A percentile compares a stretch with the other conserved stretches of the same genome.
These are phyloP conservation scores for Hoplodrina ambigua DNA, from an alignment of 2,888 invertebrate species.

Conservation along the genomic window DNA sequence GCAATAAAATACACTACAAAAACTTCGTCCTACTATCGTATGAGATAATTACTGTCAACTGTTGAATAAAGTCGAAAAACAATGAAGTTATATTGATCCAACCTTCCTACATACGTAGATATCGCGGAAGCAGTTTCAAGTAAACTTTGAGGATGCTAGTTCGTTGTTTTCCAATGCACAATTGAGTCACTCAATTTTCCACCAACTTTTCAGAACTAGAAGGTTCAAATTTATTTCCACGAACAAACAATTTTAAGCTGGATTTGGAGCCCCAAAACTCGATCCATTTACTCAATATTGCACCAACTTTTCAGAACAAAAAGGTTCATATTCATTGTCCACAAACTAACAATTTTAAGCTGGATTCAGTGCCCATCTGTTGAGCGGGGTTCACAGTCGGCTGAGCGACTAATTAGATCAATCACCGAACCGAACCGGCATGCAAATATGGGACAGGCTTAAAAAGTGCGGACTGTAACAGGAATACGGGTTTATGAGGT, in stretches of 20 bases:
- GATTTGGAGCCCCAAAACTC: slow-evolving; percentile 19
- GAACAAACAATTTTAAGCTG: slow-evolving; percentile 48
- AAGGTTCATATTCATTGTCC: neutral
- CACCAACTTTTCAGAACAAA: neutral
- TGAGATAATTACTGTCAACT: slow-evolving; percentile 3
- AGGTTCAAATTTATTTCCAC: neutral
- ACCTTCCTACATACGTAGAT: neutral
- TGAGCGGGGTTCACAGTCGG: slow-evolving; percentile 61
- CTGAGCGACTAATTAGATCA: slow-evolving; percentile 70
- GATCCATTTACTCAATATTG: neutral
- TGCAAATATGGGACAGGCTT: slow-evolving; percentile 44
- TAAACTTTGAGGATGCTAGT: too few species aligned
- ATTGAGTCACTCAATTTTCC: neutral
- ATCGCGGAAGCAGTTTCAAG: neutral
- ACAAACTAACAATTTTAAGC: slow-evolving; percentile 45
- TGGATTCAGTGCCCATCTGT: slow-evolving; percentile 44
- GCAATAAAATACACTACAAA: neutral
- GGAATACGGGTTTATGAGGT: slow-evolving; percentile 11
- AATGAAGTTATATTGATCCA: neutral
- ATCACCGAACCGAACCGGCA: slow-evolving; percentile 59
- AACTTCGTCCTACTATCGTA: neutral
- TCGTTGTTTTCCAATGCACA: neutral
- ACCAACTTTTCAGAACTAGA: neutral
- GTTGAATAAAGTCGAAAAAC: neutral
- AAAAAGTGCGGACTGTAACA: slow-evolving; percentile 31